Percentiles rank a stretch among this genome's conserved stretches.
These are phyloP conservation scores for Indicator indicator DNA, from an alignment of 2,113 vertebrate genomes.

Conservation along the genomic window DNA sequence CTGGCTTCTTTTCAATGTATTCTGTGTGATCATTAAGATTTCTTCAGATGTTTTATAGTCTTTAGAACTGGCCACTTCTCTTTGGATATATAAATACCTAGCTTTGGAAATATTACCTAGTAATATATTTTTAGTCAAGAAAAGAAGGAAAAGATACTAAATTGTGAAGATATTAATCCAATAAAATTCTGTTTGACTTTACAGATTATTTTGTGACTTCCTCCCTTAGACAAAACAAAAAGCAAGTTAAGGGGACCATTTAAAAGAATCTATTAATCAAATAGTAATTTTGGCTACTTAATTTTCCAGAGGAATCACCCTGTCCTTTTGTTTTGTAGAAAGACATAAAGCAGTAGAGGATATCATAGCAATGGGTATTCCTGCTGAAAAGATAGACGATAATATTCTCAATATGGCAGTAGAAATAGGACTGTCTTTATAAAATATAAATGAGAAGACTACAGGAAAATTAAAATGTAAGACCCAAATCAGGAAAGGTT, in stretches of 20 bases:
- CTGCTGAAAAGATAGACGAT: background rate
- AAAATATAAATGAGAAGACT: slow-evolving; percentile 11
- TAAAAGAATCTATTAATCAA: slow-evolving; percentile 1
- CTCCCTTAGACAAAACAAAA: background rate
- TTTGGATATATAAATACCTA: background rate
- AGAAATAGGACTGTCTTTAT: background rate
- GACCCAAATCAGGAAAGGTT: background rate
- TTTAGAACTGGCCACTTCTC: background rate
- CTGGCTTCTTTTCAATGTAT: background rate
- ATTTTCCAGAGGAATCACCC: background rate
- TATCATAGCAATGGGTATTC: background rate
- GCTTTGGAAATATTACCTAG: background rate
- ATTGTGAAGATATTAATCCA: background rate
- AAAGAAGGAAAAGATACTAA: background rate
- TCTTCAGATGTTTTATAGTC: background rate
- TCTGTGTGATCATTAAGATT: background rate
- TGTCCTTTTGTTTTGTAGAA: background rate
- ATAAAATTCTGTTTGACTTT: background rate
- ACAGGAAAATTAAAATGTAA: slow-evolving; percentile 6
- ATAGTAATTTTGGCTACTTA: background rate
- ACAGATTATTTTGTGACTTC: background rate
- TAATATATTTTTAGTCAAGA: background rate
- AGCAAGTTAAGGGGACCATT: slow-evolving; percentile 5
- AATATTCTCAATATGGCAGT: background rate
- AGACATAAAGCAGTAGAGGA: background rate